Evolutionary conservation across 2,113 vertebrate species (phyloP).

Genomic region (Forbesichthys agassizii): DNA sequence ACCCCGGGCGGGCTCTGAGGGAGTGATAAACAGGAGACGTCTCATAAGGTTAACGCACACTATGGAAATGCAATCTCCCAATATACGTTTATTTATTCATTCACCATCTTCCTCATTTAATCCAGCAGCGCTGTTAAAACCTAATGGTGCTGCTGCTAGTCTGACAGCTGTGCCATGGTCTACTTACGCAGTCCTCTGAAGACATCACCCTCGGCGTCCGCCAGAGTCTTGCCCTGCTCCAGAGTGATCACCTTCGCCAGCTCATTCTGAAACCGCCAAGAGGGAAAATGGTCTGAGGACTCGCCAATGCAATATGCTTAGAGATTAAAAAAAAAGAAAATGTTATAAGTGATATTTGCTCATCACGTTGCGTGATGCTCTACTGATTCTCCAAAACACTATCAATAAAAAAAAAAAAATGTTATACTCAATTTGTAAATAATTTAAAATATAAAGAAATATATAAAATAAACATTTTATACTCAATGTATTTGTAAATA

Average conservation of each 20-base stretch:
- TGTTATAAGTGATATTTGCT: too few species aligned
- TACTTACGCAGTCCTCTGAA: conserved; percentile 97
- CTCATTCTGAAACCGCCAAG: conserved; percentile 86
- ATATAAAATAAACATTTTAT: too few species aligned
- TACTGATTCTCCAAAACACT: too few species aligned
- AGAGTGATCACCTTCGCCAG: conserved; percentile 89
- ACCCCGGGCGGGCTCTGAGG: neutral
- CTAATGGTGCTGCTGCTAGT: neutral
- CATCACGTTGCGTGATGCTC: too few species aligned
- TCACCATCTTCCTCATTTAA: conserved; percentile 5
- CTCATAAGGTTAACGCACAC: conserved; percentile 13
- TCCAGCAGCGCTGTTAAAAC: conserved; percentile 18
- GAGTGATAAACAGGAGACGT: conserved; percentile 9
- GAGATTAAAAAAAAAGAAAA: too few species aligned
- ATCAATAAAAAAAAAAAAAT: too few species aligned
- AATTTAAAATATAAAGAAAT: too few species aligned
- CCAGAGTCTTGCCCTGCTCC: conserved; percentile 97
- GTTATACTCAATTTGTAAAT: too few species aligned
- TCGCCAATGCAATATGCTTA: too few species aligned
- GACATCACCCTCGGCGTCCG: conserved; percentile 96
- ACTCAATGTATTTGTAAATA: too few species aligned
- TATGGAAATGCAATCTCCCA: conserved; percentile 18
- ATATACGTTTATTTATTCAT: neutral
- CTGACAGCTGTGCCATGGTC: neutral
- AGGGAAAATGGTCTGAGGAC: neutral